Percentiles rank a stretch among this genome's conserved stretches.
Evolutionary conservation across 2,113 vertebrate genomes (phyloP).

Genomic region (Lepidothrix coronata): DNA sequence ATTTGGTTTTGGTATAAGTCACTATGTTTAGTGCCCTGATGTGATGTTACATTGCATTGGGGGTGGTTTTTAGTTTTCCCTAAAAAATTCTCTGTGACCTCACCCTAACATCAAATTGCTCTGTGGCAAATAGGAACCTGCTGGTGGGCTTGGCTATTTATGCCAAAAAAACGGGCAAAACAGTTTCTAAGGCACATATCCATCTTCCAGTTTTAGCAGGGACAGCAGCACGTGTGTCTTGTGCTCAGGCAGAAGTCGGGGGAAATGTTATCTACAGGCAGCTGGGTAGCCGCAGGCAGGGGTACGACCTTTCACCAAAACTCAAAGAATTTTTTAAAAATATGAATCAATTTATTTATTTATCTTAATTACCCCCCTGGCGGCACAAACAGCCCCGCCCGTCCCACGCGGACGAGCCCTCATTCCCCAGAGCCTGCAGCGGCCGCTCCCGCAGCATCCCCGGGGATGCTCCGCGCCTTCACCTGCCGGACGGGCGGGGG

Average conservation of each 20-base stretch:
- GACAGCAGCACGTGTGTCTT: background rate
- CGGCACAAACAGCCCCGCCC: background rate
- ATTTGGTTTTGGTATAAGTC: background rate
- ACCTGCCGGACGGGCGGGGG: background rate
- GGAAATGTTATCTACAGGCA: background rate
- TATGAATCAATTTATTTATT: background rate
- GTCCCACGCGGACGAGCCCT: background rate
- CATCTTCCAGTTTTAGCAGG: background rate
- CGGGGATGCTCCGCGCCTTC: background rate
- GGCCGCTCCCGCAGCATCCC: background rate
- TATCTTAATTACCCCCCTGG: background rate
- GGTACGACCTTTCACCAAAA: background rate
- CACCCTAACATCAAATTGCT: rapidly evolving
- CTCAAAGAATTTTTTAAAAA: background rate
- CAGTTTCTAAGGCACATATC: background rate
- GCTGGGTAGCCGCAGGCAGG: background rate
- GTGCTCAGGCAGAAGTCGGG: background rate
- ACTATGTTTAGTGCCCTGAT: background rate
- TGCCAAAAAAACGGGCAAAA: background rate
- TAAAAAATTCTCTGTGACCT: background rate
- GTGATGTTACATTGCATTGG: rapidly evolving
- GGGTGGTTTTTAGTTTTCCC: background rate
- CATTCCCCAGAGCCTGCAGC: background rate
- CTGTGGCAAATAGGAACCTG: background rate
- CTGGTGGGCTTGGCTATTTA: background rate